Percentiles rank a stretch among this genome's conserved stretches.
These are phyloP conservation scores for Noturus placidus DNA, from an alignment of 2,113 vertebrate species.

Conservation along the genomic window DNA sequence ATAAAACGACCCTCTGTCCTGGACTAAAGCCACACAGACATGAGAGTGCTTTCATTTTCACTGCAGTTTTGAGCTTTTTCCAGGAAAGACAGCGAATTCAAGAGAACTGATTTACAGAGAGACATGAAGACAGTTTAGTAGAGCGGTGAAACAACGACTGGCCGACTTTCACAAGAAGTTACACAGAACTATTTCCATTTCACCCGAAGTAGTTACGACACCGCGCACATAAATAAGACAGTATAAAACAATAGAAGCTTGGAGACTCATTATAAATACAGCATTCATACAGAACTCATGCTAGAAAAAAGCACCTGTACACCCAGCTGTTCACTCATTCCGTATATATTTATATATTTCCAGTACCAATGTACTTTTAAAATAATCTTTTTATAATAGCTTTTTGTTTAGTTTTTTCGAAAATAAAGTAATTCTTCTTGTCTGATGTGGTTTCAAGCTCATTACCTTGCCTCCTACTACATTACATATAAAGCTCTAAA, in stretches of 20 bases:
- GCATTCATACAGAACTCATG: background rate
- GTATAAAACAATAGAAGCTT: background rate
- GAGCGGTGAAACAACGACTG: background rate
- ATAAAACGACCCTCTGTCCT: conserved; percentile 12
- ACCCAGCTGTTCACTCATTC: background rate
- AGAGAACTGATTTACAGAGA: background rate
- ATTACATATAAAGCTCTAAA: background rate
- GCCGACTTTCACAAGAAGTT: background rate
- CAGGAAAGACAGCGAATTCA: background rate
- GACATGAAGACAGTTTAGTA: background rate
- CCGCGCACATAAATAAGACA: background rate
- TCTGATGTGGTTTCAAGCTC: background rate
- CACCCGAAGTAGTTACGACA: background rate
- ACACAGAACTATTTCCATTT: background rate
- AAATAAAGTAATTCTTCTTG: background rate
- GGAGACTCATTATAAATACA: background rate
- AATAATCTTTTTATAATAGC: background rate
- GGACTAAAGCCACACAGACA: conserved; percentile 32
- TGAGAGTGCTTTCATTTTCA: background rate
- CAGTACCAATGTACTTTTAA: background rate
- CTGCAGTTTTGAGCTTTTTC: conserved; percentile 36
- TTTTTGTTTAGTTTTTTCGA: background rate
- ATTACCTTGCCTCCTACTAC: background rate
- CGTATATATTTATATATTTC: background rate
- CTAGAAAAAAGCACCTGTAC: background rate